Evolutionary conservation across 2,888 invertebrate species (phyloP), one percentile per base, ranked within the genome.

Genomic region (Parnassius orleans): DNA sequence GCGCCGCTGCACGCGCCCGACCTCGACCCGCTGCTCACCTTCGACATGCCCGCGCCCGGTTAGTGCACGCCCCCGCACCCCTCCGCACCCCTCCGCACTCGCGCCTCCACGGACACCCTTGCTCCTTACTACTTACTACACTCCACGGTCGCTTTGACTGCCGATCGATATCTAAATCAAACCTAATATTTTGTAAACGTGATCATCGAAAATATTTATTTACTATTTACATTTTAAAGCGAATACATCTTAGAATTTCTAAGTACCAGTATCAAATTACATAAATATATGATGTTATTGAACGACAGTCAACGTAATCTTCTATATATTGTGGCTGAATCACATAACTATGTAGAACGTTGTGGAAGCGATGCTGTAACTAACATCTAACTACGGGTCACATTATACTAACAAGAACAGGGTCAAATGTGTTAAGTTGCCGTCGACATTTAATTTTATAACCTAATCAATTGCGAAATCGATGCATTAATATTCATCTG

Each of bases 11-110:
- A 93, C 78, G 80, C 84, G 61, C 93, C 94, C 63, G 95, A 95
- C 78, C 93, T 95, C 76, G 95, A 95, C 79, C 93, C 94, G 60
- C 92, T 95, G 72, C 92, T 95, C 80, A 93, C 90, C 75, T 95
- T 93, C 80, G 95, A 95, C 76, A 94, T 95, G 93, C 85, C 94
- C 71, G 85, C 94, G 79, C 93, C 95, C 90, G 93, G 91, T 88
- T 61, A 72, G 85, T 78, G 69, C n/a, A 2, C 14, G 1, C 14
- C 3, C 24, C 3, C 24, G 3, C 24, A 3, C 7, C 33, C 33
- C 7, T 11, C 10, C 46, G 1, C 46, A 10, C 5, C 46, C 46
- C 5, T 12, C 47, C 14, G 9, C 14, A 5, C 33, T 7, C 33
- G 7, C 33, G 7, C 19, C 15, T 2, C 15, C 1, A 2, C 5